A percentile compares a stretch with the other conserved stretches of the same genome.
phyloP scores from a whole-genome alignment of 2,797 vertebrate species.

The Acanthurus lineatus region DNA sequence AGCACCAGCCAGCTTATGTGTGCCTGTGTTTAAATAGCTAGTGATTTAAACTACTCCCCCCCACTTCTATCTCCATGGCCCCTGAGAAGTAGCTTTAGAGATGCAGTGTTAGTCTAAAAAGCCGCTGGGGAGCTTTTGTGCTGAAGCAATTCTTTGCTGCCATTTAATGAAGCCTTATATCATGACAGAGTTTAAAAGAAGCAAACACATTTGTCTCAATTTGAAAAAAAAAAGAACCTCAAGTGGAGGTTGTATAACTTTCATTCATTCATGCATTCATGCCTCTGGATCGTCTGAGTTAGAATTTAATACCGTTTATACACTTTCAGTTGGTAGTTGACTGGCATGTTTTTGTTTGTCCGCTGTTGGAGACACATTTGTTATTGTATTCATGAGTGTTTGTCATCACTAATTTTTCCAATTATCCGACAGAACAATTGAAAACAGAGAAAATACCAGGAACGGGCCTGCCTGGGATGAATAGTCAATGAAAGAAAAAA shows the following conservation, averaged over 20 bases:
- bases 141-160: constrained; percentile 34
- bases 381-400: constrained; percentile 48
- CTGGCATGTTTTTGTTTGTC: constrained; percentile 32
- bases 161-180: constrained; percentile 63
- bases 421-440: constrained; percentile 56
- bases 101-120: constrained; percentile 57
- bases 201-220: constrained; percentile 19
- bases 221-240: constrained; percentile 12
- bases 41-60: constrained; percentile 50
- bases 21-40: constrained; percentile 53
- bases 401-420: constrained; percentile 42
- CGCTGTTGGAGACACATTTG: constrained; percentile 9
- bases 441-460: constrained; percentile 44
- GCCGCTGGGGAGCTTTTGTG: constrained; percentile 56
- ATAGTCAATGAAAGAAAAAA: constrained; percentile 17
- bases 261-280: constrained; percentile 9
- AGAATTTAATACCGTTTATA: constrained; percentile 34
- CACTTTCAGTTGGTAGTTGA: constrained; percentile 39
- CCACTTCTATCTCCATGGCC: constrained; percentile 28
- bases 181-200: constrained; percentile 33
- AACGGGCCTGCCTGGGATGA: constrained; percentile 31
- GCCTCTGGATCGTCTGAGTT: constrained; percentile 22
- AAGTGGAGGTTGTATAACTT: background rate
- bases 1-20: constrained; percentile 39
- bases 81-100: constrained; percentile 43